Evolutionary conservation across 37 sponge, comb jelly and placozoan species (phyloP).

Genomic region (Bolinopsis microptera): DNA sequence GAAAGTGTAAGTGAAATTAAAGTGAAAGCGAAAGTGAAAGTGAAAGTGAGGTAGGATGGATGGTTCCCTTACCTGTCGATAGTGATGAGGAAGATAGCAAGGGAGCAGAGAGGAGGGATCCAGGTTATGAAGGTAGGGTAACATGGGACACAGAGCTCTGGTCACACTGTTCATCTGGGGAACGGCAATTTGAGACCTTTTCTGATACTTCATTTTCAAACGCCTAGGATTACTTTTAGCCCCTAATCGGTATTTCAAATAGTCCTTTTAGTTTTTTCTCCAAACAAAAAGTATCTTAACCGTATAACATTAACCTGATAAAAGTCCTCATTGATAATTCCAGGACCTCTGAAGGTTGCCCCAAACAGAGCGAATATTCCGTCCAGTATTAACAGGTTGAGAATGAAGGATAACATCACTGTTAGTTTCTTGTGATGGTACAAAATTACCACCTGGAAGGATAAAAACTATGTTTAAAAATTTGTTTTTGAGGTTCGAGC

Average conservation of each 20-base stretch:
- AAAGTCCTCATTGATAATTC: background rate
- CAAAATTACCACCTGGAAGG: background rate
- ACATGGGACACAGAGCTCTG: background rate
- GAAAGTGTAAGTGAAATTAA: too few species aligned
- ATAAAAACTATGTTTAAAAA: too few species aligned
- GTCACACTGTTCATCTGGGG: constrained; percentile 25
- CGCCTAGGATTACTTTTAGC: too few species aligned
- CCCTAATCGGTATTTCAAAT: too few species aligned
- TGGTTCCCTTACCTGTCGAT: constrained; percentile 35
- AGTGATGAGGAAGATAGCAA: constrained; percentile 24
- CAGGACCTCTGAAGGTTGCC: constrained; percentile 26
- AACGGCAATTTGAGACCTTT: too few species aligned
- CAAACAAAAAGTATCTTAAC: too few species aligned
- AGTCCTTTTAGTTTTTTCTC: too few species aligned
- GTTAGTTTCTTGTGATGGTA: background rate
- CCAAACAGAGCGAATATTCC: constrained; percentile 18
- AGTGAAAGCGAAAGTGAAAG: too few species aligned
- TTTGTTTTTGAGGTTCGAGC: too few species aligned
- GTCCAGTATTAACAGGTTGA: constrained; percentile 4
- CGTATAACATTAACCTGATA: too few species aligned
- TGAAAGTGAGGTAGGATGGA: too few species aligned
- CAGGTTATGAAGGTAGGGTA: constrained; percentile 38
- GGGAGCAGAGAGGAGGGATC: constrained; percentile 47
- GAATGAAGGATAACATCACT: background rate
- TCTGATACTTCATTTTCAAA: too few species aligned